These are phyloP conservation scores for Epinotia ramella DNA, from an alignment of 2,888 invertebrate genomes.

Conservation along the genomic window DNA sequence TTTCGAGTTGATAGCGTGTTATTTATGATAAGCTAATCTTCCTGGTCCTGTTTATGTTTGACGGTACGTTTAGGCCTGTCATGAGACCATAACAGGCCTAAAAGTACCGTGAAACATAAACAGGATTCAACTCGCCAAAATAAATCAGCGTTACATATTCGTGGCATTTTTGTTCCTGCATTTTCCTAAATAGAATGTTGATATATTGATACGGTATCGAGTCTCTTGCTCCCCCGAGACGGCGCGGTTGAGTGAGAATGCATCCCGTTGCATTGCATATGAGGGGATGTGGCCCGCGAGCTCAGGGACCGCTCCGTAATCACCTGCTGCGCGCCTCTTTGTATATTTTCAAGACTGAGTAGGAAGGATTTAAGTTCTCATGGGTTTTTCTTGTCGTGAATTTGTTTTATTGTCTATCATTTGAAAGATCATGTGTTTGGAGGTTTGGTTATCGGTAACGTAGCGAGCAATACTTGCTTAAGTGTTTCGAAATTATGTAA, in stretches of 20 bases:
- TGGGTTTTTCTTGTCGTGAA: background rate
- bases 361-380: conserved; percentile 27
- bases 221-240: conserved; percentile 59
- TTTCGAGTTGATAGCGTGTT: no score
- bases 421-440: background rate
- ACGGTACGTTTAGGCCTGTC: no score
- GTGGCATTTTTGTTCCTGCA: conserved; percentile 35
- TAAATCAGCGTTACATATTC: conserved; percentile 9
- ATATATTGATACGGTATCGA: conserved; percentile 55
- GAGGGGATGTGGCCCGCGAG: conserved; percentile 66
- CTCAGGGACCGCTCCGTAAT: conserved; percentile 69
- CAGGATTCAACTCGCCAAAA: background rate
- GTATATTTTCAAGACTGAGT: conserved; percentile 30
- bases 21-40: no score
- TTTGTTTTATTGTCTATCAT: background rate
- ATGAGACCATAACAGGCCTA: background rate
- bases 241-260: conserved; percentile 68
- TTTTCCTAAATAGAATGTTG: conserved; percentile 45
- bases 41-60: no score
- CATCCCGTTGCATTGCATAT: conserved; percentile 68
- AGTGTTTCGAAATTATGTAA: background rate
- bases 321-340: conserved; percentile 56
- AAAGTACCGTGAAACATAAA: background rate
- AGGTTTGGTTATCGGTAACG: background rate
- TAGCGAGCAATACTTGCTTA: background rate